phyloP scores from a whole-genome alignment of 2,113 vertebrate genomes.

The Passerina amoena region DNA sequence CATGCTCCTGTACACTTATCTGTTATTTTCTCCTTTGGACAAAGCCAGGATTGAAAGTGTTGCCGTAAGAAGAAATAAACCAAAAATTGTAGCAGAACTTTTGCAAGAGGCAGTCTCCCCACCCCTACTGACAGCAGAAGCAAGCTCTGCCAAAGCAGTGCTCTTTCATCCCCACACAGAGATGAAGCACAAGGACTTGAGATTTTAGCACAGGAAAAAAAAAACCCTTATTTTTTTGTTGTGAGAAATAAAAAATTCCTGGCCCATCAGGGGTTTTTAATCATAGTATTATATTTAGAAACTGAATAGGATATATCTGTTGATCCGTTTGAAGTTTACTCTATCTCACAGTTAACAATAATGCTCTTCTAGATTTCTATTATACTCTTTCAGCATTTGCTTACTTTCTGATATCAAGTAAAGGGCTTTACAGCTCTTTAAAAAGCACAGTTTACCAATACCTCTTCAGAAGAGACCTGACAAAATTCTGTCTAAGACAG shows the following conservation, averaged over 20 bases:
- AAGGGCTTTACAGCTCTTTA: conserved; percentile 9
- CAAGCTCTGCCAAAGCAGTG: neutral
- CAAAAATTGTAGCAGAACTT: neutral
- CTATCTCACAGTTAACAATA: neutral
- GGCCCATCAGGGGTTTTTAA: neutral
- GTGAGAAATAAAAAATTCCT: neutral
- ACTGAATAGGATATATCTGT: neutral
- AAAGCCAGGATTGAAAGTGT: neutral
- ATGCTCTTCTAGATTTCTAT: neutral
- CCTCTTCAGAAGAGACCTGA: neutral
- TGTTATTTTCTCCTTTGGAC: neutral
- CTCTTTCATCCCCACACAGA: neutral
- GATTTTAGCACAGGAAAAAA: neutral
- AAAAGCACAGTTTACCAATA: conserved; percentile 17
- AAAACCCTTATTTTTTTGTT: neutral
- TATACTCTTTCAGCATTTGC: conserved; percentile 10
- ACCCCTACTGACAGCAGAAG: neutral
- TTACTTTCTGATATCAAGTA: neutral
- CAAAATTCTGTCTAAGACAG: neutral
- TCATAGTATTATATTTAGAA: neutral
- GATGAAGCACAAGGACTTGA: neutral
- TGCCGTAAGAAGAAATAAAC: neutral
- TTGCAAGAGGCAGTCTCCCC: neutral
- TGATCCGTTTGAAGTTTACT: neutral
- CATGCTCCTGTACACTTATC: neutral